Percentiles rank a stretch among this genome's conserved stretches.
These are phyloP conservation scores for Eupleurogrammus muticus DNA, from an alignment of 2,797 vertebrate genomes.

Conservation along the genomic window DNA sequence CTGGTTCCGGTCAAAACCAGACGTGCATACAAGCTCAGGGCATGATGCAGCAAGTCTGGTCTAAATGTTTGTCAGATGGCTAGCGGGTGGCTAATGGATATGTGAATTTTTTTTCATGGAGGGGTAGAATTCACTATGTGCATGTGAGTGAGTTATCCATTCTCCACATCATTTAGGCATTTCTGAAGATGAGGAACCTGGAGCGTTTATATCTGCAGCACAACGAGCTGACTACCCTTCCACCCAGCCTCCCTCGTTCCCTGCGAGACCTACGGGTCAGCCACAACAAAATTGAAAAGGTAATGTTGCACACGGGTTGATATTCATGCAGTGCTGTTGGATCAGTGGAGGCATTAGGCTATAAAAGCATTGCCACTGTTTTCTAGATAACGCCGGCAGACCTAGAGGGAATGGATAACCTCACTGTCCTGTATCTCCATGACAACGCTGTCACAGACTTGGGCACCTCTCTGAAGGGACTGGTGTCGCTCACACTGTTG, in stretches of 20 bases:
- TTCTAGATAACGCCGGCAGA: constrained; percentile 83
- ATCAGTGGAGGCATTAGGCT: constrained; percentile 10
- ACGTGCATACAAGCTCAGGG: constrained; percentile 3
- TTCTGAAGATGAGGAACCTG: constrained; percentile 86
- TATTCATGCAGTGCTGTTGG: not conserved
- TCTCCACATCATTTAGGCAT: constrained; percentile 71
- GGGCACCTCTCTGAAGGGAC: constrained; percentile 84
- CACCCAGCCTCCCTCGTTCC: constrained; percentile 87
- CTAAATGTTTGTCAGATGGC: constrained; percentile 33
- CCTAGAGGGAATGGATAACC: constrained; percentile 92
- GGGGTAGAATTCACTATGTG: not conserved
- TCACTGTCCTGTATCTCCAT: constrained; percentile 92
- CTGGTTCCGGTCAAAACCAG: constrained; percentile 30
- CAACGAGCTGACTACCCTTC: constrained; percentile 92
- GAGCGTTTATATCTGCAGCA: constrained; percentile 94
- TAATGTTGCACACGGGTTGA: constrained; percentile 49
- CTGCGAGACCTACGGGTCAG: constrained; percentile 91
- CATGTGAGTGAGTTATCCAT: not conserved
- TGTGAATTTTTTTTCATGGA: not conserved
- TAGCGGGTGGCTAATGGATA: constrained; percentile 26
- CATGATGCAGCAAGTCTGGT: constrained; percentile 1
- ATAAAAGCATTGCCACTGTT: constrained; percentile 21
- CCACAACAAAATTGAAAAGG: constrained; percentile 90
- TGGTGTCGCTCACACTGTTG: constrained; percentile 90
- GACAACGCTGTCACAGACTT: constrained; percentile 92